phyloP scores from a whole-genome alignment of 2,113 vertebrate species.

The Protobothrops mucrosquamatus region DNA sequence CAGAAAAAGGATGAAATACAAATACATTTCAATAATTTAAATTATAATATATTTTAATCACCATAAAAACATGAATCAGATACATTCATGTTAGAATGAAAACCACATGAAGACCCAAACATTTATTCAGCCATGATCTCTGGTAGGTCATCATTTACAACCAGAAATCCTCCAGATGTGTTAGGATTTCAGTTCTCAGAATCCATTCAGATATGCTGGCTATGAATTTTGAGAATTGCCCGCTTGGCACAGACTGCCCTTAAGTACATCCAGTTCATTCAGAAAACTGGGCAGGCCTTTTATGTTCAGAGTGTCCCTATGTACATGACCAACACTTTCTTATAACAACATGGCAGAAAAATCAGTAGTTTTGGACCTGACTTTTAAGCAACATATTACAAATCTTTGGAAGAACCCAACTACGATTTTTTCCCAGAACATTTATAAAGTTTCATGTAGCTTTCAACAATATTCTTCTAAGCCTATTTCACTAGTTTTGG shows the following conservation, averaged over 20 bases:
- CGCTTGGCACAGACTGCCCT: neutral
- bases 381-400: neutral
- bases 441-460: neutral
- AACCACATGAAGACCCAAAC: neutral
- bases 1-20: neutral
- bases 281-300: neutral
- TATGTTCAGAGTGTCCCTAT: neutral
- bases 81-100: neutral
- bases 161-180: neutral
- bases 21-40: neutral
- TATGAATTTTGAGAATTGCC: neutral
- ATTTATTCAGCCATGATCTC: neutral
- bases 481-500: neutral
- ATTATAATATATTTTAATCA: neutral
- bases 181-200: neutral
- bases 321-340: neutral
- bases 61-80: neutral
- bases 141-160: neutral
- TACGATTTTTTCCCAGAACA: neutral
- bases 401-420: neutral
- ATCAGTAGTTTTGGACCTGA: neutral
- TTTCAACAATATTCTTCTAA: neutral
- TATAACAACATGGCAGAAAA: neutral
- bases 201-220: neutral
- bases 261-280: neutral